Base-by-base conservation (phyloP, 2,888 invertebrate species). In the Parelbella ahira region DNA sequence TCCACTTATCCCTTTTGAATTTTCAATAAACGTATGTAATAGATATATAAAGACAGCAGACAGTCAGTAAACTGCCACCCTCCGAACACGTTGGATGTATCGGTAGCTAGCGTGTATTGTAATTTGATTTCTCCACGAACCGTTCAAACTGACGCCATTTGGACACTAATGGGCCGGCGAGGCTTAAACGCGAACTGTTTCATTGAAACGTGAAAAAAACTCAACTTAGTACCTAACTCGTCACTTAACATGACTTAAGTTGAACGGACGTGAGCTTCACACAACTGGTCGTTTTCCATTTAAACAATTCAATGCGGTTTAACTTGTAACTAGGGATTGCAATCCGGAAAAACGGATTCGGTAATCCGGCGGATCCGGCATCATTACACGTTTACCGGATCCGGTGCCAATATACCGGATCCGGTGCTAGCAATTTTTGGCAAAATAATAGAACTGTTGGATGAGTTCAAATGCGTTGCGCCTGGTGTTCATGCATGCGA, bases 81-180 rank as follows among this genome's bases (percentile, higher is more conserved):
- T n/a, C n/a, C n/a, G 20, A 2, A 15, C 41, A 7, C 7, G 12
- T 33, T 33, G 27, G 15, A 57, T 64, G 69, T 78, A 79, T 80
- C 75, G 64, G 77, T 79, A 71, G 83, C 64, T 78, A 69, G 83
- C 83, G 81, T 82, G 86, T 82, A 82, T 72, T 68, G 70, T 84
- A 81, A 87, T 86, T 81, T 74, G 74, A 81, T 81, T 84, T 77
- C 69, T 73, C 76, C 70, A 72, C 74, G 72, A 75, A 76, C 70
- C 56, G 63, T 59, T 60, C 63, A 47, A 41, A 33, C 42, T 41
- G 41, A 41, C 77, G 68, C 79, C 82, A 80, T 81, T 82, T 81
- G 80, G 79, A 63, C 63, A 53, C 75, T 81, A 84, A 84, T 78
- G 60, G 68, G 58, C 58, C 55, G 56, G 61, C 57, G 63, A 57